phyloP scores from a whole-genome alignment of 2,888 invertebrate genomes.

The Leptinotarsa juncta region DNA sequence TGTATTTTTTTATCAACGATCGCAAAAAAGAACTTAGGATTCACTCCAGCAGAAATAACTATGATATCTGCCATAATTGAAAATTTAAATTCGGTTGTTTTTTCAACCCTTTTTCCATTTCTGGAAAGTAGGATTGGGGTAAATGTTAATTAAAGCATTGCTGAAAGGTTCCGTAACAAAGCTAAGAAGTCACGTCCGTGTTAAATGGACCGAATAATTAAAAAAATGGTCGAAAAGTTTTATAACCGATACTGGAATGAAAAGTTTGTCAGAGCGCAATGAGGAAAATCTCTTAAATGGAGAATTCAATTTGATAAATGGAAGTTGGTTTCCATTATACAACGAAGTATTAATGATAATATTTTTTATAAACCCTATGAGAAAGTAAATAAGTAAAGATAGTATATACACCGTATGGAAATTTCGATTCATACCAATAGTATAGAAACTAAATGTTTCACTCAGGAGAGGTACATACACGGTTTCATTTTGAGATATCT shows the following conservation, averaged over 20 bases:
- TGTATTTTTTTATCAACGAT: not conserved
- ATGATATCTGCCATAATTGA: conserved; percentile 18
- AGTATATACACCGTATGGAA: too few relatives aligned
- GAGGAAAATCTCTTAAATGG: not conserved
- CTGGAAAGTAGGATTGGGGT: conserved; percentile 21
- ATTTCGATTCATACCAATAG: too few relatives aligned
- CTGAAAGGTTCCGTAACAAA: conserved; percentile 17
- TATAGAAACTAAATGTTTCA: too few relatives aligned
- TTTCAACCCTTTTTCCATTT: conserved; percentile 13
- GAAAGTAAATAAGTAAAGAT: too few relatives aligned
- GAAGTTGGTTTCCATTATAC: not conserved
- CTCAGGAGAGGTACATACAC: too few relatives aligned
- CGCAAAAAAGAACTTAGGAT: not conserved
- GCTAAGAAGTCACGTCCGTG: conserved; percentile 30
- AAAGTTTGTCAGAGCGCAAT: not conserved
- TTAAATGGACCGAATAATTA: conserved; percentile 28
- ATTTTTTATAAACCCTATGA: too few relatives aligned
- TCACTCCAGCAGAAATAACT: not conserved
- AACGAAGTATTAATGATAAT: too few relatives aligned
- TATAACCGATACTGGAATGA: conserved; percentile 16
- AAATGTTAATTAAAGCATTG: conserved; percentile 26
- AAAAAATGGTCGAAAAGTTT: conserved; percentile 18
- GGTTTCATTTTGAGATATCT: too few relatives aligned
- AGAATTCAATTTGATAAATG: not conserved
- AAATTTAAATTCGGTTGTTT: conserved; percentile 16